phyloP scores from a whole-genome alignment of 1,140 invertebrate species.

The Drosophila athabasca region DNA sequence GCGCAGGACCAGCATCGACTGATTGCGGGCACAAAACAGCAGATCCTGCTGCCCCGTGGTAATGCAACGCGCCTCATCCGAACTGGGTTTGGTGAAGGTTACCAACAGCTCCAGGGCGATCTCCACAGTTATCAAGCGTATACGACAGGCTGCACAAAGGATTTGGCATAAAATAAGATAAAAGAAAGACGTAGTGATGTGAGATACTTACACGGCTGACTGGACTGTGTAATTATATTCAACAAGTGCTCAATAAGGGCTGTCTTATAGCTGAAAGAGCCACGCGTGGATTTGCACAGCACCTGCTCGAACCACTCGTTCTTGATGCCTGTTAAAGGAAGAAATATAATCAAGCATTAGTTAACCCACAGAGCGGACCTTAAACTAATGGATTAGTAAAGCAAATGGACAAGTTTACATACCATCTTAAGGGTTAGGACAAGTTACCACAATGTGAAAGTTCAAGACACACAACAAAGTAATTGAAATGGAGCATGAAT shows the following conservation, averaged over 20 bases:
- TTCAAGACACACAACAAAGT: constrained; percentile 58
- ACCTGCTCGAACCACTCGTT: constrained; percentile 89
- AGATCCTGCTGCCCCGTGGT: constrained; percentile 84
- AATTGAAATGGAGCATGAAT: constrained; percentile 60
- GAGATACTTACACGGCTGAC: constrained; percentile 89
- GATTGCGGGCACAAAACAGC: constrained; percentile 89
- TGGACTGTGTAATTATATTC: constrained; percentile 91
- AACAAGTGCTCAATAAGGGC: constrained; percentile 91
- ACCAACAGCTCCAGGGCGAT: constrained; percentile 91
- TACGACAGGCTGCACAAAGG: constrained; percentile 86
- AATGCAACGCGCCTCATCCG: constrained; percentile 84
- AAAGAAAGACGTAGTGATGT: neutral
- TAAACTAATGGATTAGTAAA: constrained; percentile 38
- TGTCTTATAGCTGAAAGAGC: constrained; percentile 87
- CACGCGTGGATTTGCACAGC: constrained; percentile 83
- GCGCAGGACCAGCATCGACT: constrained; percentile 92
- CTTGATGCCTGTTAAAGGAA: constrained; percentile 87
- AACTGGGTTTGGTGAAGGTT: constrained; percentile 85
- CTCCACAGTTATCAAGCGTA: constrained; percentile 96
- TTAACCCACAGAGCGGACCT: neutral
- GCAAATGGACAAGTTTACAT: constrained; percentile 61
- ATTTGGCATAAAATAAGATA: neutral
- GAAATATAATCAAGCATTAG: neutral
- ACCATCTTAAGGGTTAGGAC: constrained; percentile 61
- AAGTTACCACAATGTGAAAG: constrained; percentile 44